Evolutionary conservation across 1,140 invertebrate genomes (phyloP).

Genomic region (Trachymyrmex septentrionalis): DNA sequence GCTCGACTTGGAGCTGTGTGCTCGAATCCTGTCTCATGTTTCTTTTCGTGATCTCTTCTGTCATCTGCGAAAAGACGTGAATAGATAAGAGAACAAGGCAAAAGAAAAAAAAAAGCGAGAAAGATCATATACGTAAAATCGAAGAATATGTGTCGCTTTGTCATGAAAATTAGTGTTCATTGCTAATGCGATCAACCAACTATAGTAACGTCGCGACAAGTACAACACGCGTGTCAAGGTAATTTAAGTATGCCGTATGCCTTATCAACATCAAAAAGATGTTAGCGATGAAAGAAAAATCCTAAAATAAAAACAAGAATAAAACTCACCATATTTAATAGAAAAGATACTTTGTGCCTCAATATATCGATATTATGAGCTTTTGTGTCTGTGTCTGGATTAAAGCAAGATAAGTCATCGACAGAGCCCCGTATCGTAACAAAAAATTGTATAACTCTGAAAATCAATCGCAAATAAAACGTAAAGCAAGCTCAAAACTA

Average conservation of each 20-base stretch:
- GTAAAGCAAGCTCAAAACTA: neutral
- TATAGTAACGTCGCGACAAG: neutral
- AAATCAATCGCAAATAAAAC: constrained; percentile 22
- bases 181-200: neutral
- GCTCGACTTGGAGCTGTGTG: constrained; percentile 21
- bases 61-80: neutral
- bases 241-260: neutral
- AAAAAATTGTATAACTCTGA: constrained; percentile 32
- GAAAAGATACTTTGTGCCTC: constrained; percentile 19
- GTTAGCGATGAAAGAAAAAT: neutral
- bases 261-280: neutral
- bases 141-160: neutral
- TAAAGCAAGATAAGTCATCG: neutral
- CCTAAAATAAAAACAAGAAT: neutral
- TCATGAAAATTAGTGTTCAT: constrained; percentile 26
- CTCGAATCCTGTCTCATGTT: constrained; percentile 7
- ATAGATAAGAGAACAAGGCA: neutral
- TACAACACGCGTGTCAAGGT: constrained; percentile 5
- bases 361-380: neutral
- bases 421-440: neutral
- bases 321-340: constrained; percentile 39
- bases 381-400: neutral
- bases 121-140: neutral
- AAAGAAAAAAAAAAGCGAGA: neutral
- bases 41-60: constrained; percentile 22